A percentile compares a stretch with the other conserved stretches of the same genome.
These are phyloP conservation scores for Vultur gryphus DNA, from an alignment of 2,797 vertebrate genomes.

Conservation along the genomic window DNA sequence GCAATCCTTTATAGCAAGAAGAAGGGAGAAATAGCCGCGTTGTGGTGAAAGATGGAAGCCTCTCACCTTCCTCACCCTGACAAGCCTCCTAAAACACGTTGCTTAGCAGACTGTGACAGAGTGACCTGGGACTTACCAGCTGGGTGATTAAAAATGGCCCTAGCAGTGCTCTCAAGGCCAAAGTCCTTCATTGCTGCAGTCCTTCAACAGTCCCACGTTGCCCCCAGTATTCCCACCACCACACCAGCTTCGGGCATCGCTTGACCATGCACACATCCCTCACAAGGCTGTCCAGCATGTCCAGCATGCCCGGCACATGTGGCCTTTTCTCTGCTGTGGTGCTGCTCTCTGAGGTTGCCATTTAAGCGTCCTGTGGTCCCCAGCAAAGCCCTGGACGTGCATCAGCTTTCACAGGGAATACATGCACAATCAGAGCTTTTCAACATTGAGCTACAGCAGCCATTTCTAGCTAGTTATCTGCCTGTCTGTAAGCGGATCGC, in stretches of 20 bases:
- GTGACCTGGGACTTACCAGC: not conserved
- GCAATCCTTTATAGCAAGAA: not conserved
- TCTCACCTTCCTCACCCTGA: not conserved
- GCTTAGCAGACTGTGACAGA: not conserved
- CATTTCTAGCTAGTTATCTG: not conserved
- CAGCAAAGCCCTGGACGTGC: not conserved
- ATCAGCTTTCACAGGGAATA: not conserved
- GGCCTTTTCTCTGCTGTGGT: not conserved
- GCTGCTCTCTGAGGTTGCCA: not conserved
- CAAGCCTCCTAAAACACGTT: not conserved
- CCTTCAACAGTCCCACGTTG: not conserved
- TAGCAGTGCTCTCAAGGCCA: not conserved
- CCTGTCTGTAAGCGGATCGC: fast-evolving
- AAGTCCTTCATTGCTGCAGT: not conserved
- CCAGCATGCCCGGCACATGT: fast-evolving
- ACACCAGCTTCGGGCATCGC: too few species aligned
- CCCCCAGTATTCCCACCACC: not conserved
- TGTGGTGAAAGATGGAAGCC: not conserved
- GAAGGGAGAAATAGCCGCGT: not conserved
- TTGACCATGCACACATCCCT: not conserved
- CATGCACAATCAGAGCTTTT: not conserved
- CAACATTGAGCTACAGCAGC: not conserved
- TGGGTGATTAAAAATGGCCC: not conserved
- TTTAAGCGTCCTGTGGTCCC: not conserved
- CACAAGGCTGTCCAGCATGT: not conserved